These are phyloP conservation scores for Ahaetulla prasina DNA, from an alignment of 2,113 vertebrate genomes.

Conservation along the genomic window DNA sequence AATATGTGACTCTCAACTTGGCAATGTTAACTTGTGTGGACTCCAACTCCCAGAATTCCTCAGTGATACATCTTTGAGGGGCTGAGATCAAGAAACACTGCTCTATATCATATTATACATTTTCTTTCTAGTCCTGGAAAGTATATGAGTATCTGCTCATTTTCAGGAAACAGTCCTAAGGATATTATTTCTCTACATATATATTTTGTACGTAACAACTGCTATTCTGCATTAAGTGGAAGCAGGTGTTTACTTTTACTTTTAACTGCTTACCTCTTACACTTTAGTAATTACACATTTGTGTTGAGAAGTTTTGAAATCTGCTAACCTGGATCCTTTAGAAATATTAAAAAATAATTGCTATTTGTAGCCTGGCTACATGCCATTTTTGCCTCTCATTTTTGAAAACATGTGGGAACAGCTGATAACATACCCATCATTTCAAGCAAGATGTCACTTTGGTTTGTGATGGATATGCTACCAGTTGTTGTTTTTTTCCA, in stretches of 20 bases:
- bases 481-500: background rate
- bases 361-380: background rate
- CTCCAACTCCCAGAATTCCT: background rate
- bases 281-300: background rate
- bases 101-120: background rate
- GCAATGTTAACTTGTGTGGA: background rate
- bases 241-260: background rate
- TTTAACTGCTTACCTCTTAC: background rate
- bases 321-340: background rate
- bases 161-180: background rate
- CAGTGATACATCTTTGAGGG: background rate
- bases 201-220: background rate
- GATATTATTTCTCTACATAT: background rate
- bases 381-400: background rate
- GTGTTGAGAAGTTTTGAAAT: background rate
- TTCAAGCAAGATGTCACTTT: background rate
- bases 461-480: background rate
- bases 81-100: background rate
- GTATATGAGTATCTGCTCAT: background rate
- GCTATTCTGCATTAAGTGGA: constrained; percentile 1
- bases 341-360: background rate
- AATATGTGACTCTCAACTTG: background rate
- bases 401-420: background rate
- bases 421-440: background rate
- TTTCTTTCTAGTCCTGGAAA: background rate